A percentile compares a stretch with the other conserved stretches of the same genome.
Conservation (phyloP, 2,888 invertebrate genomes). For the Heliothis peltigera region DNA sequence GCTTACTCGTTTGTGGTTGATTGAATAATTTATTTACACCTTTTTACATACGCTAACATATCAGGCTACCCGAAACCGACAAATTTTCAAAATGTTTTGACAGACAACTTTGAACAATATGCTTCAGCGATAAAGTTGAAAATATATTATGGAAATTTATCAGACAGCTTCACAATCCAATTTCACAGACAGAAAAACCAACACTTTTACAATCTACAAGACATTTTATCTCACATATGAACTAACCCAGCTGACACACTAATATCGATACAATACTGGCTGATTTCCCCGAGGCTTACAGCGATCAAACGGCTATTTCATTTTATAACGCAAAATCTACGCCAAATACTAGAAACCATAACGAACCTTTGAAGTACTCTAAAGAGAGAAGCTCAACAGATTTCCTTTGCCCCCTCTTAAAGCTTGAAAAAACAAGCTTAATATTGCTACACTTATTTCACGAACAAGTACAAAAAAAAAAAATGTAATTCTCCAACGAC, state of each 20-base stretch:
- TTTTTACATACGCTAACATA: no score
- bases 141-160: not conserved
- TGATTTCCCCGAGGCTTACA: conserved; percentile 18
- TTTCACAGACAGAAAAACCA: not conserved
- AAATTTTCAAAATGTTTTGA: no score
- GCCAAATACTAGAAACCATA: conserved; percentile 5
- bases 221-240: not conserved
- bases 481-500: not conserved
- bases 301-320: conserved; percentile 20
- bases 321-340: conserved; percentile 14
- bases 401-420: conserved; percentile 1
- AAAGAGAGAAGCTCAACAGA: not conserved
- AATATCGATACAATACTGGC: conserved; percentile 6
- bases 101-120: no score
- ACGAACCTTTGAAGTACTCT: conserved; percentile 6
- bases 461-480: not conserved
- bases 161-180: no score
- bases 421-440: not conserved
- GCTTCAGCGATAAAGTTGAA: no score
- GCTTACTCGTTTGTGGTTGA: no score
- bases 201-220: not conserved
- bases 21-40: no score
- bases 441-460: not conserved
- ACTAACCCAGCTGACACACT: not conserved
- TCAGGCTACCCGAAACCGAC: no score